A percentile compares a stretch with the other conserved stretches of the same genome.
These are phyloP conservation scores for Epinotia demarniana DNA, from an alignment of 2,888 invertebrate genomes.

Conservation along the genomic window DNA sequence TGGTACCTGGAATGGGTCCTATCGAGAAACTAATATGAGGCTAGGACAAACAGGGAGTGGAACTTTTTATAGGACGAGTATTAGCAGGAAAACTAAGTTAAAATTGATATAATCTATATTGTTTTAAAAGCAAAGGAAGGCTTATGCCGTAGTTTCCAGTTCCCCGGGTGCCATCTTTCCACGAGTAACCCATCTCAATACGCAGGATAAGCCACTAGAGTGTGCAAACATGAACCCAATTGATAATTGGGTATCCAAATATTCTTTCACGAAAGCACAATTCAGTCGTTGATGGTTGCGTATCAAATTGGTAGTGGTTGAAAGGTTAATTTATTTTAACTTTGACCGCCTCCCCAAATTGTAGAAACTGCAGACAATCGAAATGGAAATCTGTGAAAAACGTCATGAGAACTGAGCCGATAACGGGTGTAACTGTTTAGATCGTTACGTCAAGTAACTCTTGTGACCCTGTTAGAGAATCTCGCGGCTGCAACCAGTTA, in stretches of 20 bases:
- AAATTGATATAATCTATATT: too few species aligned
- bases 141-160: too few species aligned
- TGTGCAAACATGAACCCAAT: too few species aligned
- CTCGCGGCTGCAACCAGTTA: slow-evolving; percentile 5
- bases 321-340: background rate
- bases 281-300: background rate
- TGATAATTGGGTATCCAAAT: background rate
- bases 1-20: too few species aligned
- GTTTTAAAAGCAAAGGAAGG: too few species aligned
- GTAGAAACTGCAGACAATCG: slow-evolving; percentile 54
- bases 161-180: too few species aligned
- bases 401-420: slow-evolving; percentile 63
- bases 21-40: too few species aligned
- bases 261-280: background rate
- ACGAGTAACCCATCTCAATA: too few species aligned
- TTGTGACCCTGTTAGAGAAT: slow-evolving; percentile 28
- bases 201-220: too few species aligned
- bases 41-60: too few species aligned
- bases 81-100: too few species aligned
- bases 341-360: background rate
- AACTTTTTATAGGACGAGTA: too few species aligned
- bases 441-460: slow-evolving; percentile 27
- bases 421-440: slow-evolving; percentile 35
- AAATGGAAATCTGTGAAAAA: slow-evolving; percentile 59
- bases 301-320: background rate